These are phyloP conservation scores for Ephialtes manifestator DNA, from an alignment of 2,888 invertebrate genomes.

Conservation along the genomic window DNA sequence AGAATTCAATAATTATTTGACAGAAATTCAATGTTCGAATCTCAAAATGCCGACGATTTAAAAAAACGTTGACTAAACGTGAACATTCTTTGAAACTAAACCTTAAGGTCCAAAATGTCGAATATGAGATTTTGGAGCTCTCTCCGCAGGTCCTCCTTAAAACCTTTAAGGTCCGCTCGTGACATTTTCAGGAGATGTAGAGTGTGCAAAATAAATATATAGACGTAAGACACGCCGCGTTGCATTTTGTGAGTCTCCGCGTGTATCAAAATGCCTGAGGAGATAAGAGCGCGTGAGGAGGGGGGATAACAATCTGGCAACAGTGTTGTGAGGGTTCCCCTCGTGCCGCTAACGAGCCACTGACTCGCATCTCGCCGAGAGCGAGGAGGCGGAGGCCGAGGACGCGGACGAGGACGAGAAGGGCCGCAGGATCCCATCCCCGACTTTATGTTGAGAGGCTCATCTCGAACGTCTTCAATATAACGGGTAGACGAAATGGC, in stretches of 20 bases:
- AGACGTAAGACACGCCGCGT: constrained; percentile 44
- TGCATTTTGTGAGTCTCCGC: constrained; percentile 57
- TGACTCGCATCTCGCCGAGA: constrained; percentile 78
- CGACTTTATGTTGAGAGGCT: constrained; percentile 76
- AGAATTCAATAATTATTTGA: neutral
- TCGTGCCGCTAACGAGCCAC: constrained; percentile 83
- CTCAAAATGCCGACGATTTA: neutral
- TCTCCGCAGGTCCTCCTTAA: constrained; percentile 5
- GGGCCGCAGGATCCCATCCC: constrained; percentile 72
- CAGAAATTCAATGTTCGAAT: neutral
- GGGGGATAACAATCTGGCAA: constrained; percentile 83
- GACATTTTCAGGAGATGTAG: constrained; percentile 15
- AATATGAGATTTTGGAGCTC: neutral
- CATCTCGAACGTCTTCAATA: constrained; percentile 73
- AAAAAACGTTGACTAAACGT: neutral
- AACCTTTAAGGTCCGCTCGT: constrained; percentile 1
- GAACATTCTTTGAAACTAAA: neutral
- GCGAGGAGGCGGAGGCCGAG: constrained; percentile 48
- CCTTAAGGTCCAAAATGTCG: neutral
- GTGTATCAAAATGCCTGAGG: constrained; percentile 33
- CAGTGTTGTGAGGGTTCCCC: constrained; percentile 81
- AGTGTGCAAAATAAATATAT: constrained; percentile 62
- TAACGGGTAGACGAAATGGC: constrained; percentile 77
- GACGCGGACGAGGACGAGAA: constrained; percentile 52
- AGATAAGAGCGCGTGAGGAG: constrained; percentile 55